Base-by-base conservation (phyloP, 2,888 invertebrate genomes). In the Bellardia bayeri region DNA sequence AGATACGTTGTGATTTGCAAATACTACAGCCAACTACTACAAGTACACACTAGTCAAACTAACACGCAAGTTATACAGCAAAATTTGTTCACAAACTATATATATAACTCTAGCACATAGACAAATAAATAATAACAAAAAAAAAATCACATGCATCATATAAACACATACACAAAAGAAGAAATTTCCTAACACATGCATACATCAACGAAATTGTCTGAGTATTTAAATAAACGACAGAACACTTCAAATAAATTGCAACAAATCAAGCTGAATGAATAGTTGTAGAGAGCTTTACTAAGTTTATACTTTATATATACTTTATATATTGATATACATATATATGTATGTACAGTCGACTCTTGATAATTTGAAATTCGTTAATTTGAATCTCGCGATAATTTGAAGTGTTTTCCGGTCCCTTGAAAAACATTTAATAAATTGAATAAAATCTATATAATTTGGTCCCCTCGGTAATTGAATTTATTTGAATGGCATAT, bases 221-320 rank as follows among this genome's bases (percentile, higher is more conserved):
- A 83, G 83, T 87, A 81, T 87, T 87, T 83, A 83, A 87, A 87
- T 83, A 83, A 87, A 83, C 83, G 86, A 87, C 71, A 66, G 76
- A 83, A 66, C 71, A 83, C 80, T 87, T 80, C 58, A 87, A 87
- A 80, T 87, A 87, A 87, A 87, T 83, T 83, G 86, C 83, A 83
- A 87, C 86, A 87, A 87, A 87, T 87, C 86, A 87, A 87, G 83
- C 71, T 81, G 86, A 87, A 87, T 83, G 80, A 51, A 66, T 66
- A 74, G 75, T 51, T 63, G 63, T 33, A 76, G 42, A 33, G 33
- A 49, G 33, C 16, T 49, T 64, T 58, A 37, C 68, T 61, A 33
- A 42, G 42, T 72, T 72, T 74, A n/a, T 79, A 37, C 33, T 74
- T 79, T 66, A 45, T 16, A 13, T 64, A 56, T 9, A 54, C n/a